Conservation (phyloP, 2,888 invertebrate species). For the Aspidiotus destructor region DNA sequence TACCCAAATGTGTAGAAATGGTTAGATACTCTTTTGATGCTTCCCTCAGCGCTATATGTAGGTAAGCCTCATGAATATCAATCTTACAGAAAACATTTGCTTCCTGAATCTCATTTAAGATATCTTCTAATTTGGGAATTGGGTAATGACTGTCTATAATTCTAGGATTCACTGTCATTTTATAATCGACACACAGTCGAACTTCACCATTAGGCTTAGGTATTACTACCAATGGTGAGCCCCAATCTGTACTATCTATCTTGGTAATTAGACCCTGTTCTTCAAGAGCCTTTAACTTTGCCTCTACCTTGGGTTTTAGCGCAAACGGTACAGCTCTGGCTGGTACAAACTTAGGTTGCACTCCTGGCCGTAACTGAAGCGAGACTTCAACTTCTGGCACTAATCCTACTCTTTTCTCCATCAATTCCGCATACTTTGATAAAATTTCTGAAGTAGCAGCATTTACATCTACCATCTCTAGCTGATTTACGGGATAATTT, state of each 20-base stretch:
- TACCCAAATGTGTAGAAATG: slow-evolving; percentile 37
- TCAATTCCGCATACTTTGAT: no score
- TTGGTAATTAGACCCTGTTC: slow-evolving; percentile 29
- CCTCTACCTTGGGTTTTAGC: slow-evolving; percentile 24
- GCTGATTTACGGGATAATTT: no score
- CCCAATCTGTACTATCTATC: slow-evolving; percentile 34
- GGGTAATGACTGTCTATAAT: slow-evolving; percentile 36
- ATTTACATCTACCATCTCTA: no score
- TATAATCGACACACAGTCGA: slow-evolving; percentile 37
- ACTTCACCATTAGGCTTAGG: slow-evolving; percentile 24
- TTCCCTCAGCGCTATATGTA: slow-evolving; percentile 21
- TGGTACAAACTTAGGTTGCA: no score
- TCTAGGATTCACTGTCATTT: slow-evolving; percentile 37
- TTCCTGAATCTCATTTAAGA: slow-evolving; percentile 33
- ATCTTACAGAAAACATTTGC: no score
- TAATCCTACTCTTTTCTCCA: no score
- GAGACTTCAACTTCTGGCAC: no score
- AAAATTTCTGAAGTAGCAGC: no score
- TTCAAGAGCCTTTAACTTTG: slow-evolving; percentile 33
- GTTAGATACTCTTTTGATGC: slow-evolving; percentile 36
- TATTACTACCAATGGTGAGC: slow-evolving; percentile 30
- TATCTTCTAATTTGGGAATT: slow-evolving; percentile 35
- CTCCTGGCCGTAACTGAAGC: no score
- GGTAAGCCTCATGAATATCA: no score
- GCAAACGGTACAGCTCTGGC: slow-evolving; percentile 34